Conservation (phyloP, 2,797 vertebrate genomes). For the Danio jaintianensis region DNA sequence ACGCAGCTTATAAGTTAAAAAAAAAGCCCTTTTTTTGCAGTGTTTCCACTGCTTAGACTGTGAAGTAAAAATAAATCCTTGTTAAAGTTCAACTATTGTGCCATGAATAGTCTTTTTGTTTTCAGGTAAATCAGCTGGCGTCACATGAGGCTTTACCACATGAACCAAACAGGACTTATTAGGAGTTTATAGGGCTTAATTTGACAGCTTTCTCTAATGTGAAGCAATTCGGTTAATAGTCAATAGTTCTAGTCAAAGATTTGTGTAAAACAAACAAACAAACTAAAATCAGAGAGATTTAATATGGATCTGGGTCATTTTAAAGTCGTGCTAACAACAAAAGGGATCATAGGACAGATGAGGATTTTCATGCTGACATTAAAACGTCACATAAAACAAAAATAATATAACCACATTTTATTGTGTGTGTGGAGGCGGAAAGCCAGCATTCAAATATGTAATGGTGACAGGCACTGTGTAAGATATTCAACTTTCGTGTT, state of each 20-base stretch:
- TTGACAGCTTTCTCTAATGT: neutral
- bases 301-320: neutral
- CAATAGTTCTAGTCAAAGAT: neutral
- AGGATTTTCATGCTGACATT: neutral
- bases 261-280: too few relatives aligned
- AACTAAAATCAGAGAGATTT: neutral
- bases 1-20: too few relatives aligned
- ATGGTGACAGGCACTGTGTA: neutral
- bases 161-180: conserved; percentile 8
- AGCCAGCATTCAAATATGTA: conserved; percentile 1
- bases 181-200: conserved; percentile 22
- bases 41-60: neutral
- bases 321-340: neutral
- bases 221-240: neutral
- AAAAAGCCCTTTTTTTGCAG: too few relatives aligned
- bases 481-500: too few relatives aligned
- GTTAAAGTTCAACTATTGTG: conserved; percentile 38
- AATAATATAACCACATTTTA: neutral
- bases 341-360: neutral
- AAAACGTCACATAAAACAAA: neutral
- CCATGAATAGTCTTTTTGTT: conserved; percentile 69
- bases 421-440: neutral
- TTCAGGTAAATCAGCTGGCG: conserved; percentile 28
- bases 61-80: conserved; percentile 7
- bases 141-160: conserved; percentile 45